Evolutionary conservation across 2,888 invertebrate species (phyloP).

Genomic region (Stenichneumon culpator): DNA sequence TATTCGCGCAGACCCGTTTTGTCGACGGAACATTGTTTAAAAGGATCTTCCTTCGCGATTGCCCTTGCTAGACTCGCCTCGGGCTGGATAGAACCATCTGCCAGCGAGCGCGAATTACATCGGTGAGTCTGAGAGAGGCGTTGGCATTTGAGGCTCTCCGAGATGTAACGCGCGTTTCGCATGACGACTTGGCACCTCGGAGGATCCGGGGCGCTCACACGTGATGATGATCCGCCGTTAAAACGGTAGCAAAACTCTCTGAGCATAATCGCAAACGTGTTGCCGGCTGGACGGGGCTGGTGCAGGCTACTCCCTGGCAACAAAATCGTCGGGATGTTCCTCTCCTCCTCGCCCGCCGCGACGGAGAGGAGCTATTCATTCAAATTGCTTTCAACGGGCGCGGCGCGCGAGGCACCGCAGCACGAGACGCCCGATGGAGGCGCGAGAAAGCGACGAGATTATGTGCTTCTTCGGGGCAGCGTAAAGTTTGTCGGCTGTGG

Average conservation of each 20-base stretch:
- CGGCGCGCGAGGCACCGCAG: neutral
- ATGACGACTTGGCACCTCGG: conserved; percentile 25
- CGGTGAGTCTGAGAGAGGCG: neutral
- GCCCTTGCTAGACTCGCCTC: neutral
- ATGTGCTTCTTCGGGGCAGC: conserved; percentile 8
- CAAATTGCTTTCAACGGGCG: conserved; percentile 59
- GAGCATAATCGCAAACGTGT: conserved; percentile 19
- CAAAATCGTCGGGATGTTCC: conserved; percentile 32
- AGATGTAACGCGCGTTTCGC: conserved; percentile 9
- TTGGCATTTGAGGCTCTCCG: neutral
- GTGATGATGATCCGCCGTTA: conserved; percentile 37
- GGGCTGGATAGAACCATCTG: conserved; percentile 1
- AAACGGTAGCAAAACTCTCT: conserved; percentile 41
- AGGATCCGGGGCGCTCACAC: conserved; percentile 11
- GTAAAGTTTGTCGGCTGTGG: conserved; percentile 7
- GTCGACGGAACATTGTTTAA: neutral
- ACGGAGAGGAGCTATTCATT: conserved; percentile 42
- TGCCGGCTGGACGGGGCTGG: conserved; percentile 11
- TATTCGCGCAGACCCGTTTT: neutral
- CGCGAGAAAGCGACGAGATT: conserved; percentile 25
- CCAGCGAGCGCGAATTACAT: conserved; percentile 1
- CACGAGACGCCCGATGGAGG: conserved; percentile 32
- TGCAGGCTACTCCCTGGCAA: conserved; percentile 24
- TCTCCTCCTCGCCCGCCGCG: neutral
- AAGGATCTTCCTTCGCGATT: neutral